phyloP scores from a whole-genome alignment of 1,140 invertebrate species.

The Stratiolaelaps scimitus region DNA sequence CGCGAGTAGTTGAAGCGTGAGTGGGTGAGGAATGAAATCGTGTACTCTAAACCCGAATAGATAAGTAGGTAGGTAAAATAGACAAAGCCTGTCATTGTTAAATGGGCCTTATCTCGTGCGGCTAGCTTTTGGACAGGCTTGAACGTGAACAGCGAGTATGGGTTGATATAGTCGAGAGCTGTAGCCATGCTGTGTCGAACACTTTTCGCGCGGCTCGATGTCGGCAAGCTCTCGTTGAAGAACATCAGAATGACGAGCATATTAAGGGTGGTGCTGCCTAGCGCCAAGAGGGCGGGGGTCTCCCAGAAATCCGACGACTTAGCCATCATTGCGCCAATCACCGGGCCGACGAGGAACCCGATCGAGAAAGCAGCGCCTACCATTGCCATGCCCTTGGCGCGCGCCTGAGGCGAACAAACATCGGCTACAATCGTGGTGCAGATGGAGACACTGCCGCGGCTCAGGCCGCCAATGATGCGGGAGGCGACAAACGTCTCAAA shows the following conservation, averaged over 20 bases:
- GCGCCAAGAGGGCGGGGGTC: constrained; percentile 69
- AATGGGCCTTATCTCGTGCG: constrained; percentile 41
- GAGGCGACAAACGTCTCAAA: constrained; percentile 86
- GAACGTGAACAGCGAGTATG: constrained; percentile 53
- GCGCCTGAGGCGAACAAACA: constrained; percentile 60
- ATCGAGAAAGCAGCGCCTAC: constrained; percentile 94
- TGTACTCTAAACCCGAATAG: constrained; percentile 95
- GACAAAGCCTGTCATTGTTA: constrained; percentile 62
- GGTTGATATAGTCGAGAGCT: constrained; percentile 59
- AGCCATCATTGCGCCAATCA: constrained; percentile 83
- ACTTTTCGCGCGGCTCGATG: constrained; percentile 51
- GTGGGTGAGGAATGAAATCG: constrained; percentile 90
- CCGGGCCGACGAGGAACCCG: constrained; percentile 87
- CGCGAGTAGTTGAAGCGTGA: constrained; percentile 72
- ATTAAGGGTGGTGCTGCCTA: constrained; percentile 40
- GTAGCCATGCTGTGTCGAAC: constrained; percentile 54
- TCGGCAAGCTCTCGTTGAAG: constrained; percentile 32
- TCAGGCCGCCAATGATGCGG: constrained; percentile 79
- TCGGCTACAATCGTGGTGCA: constrained; percentile 92
- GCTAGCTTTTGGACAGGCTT: constrained; percentile 42
- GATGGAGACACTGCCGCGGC: constrained; percentile 90
- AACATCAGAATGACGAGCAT: constrained; percentile 30
- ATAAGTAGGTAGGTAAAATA: constrained; percentile 94
- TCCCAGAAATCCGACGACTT: constrained; percentile 63
- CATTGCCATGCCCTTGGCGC: constrained; percentile 88